A percentile compares a stretch with the other conserved stretches of the same genome.
Conservation (phyloP, 2,888 invertebrate species). For the Nycteola revayana region DNA sequence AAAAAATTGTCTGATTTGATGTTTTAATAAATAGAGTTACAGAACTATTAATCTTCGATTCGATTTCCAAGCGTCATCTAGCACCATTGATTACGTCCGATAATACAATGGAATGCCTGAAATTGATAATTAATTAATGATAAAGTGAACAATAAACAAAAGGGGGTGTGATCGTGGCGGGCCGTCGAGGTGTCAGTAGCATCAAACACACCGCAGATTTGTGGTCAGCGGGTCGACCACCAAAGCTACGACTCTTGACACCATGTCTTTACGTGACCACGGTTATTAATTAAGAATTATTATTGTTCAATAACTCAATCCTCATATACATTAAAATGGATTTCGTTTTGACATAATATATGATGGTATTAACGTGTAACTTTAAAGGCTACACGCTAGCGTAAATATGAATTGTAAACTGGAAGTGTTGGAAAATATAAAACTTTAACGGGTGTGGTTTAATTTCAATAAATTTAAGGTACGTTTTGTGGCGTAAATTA, state of each 20-base stretch:
- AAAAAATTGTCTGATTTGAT: too few relatives aligned
- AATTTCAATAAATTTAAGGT: too few relatives aligned
- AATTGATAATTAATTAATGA: constrained; percentile 57
- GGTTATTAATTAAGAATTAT: constrained; percentile 53
- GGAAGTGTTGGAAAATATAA: too few relatives aligned
- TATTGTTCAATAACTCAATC: constrained; percentile 20
- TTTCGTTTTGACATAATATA: too few relatives aligned
- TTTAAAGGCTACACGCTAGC: too few relatives aligned
- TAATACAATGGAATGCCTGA: constrained; percentile 28
- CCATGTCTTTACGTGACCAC: constrained; percentile 50
- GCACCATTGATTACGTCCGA: constrained; percentile 21
- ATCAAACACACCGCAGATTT: constrained; percentile 66
- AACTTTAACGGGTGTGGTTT: too few relatives aligned
- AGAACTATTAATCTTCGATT: constrained; percentile 19
- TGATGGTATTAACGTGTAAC: too few relatives aligned
- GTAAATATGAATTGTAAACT: too few relatives aligned
- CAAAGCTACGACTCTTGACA: constrained; percentile 47
- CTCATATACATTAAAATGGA: too few relatives aligned
- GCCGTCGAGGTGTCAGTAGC: constrained; percentile 62
- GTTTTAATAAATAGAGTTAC: too few relatives aligned
- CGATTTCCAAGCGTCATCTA: constrained; percentile 10
- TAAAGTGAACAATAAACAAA: constrained; percentile 66
- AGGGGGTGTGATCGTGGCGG: constrained; percentile 58
- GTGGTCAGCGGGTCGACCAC: constrained; percentile 60
- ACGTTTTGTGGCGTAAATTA: too few relatives aligned